Percentiles rank a stretch among this genome's conserved stretches.
Conservation (phyloP, 2,113 vertebrate species). For the Heterotilapia buettikoferi region DNA sequence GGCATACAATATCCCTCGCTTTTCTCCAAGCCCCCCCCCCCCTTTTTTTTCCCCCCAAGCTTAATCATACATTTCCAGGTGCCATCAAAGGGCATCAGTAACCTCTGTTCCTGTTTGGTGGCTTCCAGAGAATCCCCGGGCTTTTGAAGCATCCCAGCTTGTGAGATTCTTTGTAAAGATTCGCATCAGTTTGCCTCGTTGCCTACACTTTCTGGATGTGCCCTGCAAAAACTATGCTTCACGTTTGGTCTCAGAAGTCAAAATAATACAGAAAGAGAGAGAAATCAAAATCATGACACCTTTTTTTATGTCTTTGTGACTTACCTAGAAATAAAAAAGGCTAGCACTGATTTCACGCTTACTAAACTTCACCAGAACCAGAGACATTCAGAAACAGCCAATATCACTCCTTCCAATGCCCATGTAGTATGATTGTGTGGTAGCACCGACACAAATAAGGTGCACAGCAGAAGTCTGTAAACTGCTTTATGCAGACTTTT, state of each 20-base stretch:
- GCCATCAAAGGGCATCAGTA: neutral
- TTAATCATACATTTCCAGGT: neutral
- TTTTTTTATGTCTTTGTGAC: neutral
- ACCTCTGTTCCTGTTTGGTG: neutral
- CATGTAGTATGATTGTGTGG: neutral
- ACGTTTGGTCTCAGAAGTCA: neutral
- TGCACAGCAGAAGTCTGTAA: neutral
- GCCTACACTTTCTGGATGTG: neutral
- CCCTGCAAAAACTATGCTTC: neutral
- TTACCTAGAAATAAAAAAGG: neutral
- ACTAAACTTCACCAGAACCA: neutral
- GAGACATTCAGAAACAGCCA: neutral
- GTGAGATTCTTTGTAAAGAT: neutral
- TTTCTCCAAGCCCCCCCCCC: neutral
- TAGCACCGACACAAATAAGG: neutral
- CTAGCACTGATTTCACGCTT: neutral
- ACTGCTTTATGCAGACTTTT: neutral
- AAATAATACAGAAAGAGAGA: neutral
- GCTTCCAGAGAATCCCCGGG: neutral
- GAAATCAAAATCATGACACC: neutral
- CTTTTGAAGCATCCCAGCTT: neutral
- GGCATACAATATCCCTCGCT: neutral
- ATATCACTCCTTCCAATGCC: neutral
- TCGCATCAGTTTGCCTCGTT: neutral
- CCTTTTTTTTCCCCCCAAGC: fast-evolving